These are phyloP conservation scores for Serrognathus titanus DNA, from an alignment of 2,888 invertebrate species.

Conservation along the genomic window DNA sequence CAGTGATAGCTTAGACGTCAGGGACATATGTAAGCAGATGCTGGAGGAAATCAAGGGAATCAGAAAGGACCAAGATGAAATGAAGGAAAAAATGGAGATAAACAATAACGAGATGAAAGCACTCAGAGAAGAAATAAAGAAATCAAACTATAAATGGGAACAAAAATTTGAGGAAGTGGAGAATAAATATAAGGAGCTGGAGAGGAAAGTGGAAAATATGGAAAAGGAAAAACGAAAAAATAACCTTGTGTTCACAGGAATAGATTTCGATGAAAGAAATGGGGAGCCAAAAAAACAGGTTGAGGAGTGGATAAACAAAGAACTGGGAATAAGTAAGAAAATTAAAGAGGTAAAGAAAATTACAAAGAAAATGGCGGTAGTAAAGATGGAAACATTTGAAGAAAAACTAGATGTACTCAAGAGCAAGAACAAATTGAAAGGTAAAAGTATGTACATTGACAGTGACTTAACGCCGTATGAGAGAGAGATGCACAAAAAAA, in stretches of 20 bases:
- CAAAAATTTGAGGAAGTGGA: not conserved
- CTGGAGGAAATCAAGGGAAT: not conserved
- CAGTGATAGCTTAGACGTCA: too few relatives aligned
- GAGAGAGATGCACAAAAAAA: not conserved
- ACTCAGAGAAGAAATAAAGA: not conserved
- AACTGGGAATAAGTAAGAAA: not conserved
- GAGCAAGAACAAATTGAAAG: not conserved
- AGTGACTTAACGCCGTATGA: not conserved
- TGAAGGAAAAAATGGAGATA: not conserved
- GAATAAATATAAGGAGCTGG: not conserved
- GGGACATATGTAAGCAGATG: too few relatives aligned
- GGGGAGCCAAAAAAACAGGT: too few relatives aligned
- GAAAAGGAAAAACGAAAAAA: not conserved
- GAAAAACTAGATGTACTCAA: conserved; percentile 3
- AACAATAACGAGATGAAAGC: not conserved
- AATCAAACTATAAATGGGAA: not conserved
- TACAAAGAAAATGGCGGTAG: not conserved
- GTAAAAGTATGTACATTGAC: conserved; percentile 1
- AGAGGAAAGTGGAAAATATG: not conserved
- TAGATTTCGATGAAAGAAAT: not conserved
- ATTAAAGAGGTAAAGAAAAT: not conserved
- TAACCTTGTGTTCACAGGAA: conserved; percentile 1
- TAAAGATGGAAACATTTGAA: not conserved
- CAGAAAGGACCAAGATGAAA: not conserved
- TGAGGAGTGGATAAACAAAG: not conserved